Base-by-base conservation (phyloP, 2,888 invertebrate species). In the Tetragnatha montana region DNA sequence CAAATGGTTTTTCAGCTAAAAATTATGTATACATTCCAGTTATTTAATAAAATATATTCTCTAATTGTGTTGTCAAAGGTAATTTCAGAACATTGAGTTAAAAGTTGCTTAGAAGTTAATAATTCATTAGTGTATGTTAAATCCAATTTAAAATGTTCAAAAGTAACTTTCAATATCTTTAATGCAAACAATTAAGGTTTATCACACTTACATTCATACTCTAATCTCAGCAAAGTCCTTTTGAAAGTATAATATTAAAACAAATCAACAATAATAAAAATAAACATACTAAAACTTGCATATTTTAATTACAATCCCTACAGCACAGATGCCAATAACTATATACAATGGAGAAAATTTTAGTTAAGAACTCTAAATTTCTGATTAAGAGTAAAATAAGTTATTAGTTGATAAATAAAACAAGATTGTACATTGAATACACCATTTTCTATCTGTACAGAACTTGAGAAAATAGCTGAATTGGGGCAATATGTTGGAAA, bases 391-490 rank as follows among this genome's bases (percentile, higher is more conserved):
- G 69, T 51, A 75, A 81, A 89, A 89, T 89, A 86, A 89, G 85
- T 89, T 60, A 89, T 78, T 81, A 81, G 81, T 87, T 69, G 78
- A 83, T 35, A 35, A 35, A 79, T 89, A 89, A 81, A 73, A 69
- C 71, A 89, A 84, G 69, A 78, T 82, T 85, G 68, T 78, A 87
- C 76, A 81, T 76, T 75, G 75, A 85, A 89, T 89, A 89, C 89
- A 89, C 78, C 76, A 71, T 80, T 76, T 84, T 60, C 89, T 89
- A 86, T 89, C 89, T 89, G 89, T 89, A 89, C 89, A 89, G 73
- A 85, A 86, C 71, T 89, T 81, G 89, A 89, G 88, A 89, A 89
- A 89, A 89, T 89, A 89, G 89, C 89, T 89, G 89, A 89, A 78
- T 82, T 70, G 87, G 87, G 87, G 81, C 87, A 81, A 81, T 89